Base-by-base conservation (phyloP, 1,140 invertebrate species). In the Riptortus pedestris region DNA sequence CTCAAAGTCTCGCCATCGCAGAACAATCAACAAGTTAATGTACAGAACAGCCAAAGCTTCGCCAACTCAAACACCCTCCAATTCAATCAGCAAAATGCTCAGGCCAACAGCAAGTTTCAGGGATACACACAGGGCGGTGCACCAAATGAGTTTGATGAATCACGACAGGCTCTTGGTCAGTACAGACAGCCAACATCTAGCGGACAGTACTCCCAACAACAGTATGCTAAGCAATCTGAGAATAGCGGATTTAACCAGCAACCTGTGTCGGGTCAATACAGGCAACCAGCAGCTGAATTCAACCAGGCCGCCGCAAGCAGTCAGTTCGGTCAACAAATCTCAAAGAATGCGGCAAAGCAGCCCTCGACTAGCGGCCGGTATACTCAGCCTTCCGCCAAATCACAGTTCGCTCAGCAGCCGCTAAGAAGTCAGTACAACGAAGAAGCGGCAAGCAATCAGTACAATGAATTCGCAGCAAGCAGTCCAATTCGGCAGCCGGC, bases 81-180 rank as follows among this genome's bases (percentile, higher is more conserved):
- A n/a, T 57, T 57, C 52, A 57, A 57, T 26, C 52, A 29, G 14
- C 7, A 57, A 26, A 26, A 57, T 18, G 38, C 22, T 29, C 31
- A 47, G 22, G 22, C 22, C 38, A 61, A 45, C 22, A n/a, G 20
- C 38, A 48, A 48, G 22, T 11, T 61, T 2, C 31, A 52, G 11
- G 9, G 20, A 48, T 7, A 9, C 5, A 28, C 16, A n/a, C 60
- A 12, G 16, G 52, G 27, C 2, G n/a, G 27, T 18, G n/a, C 14
- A 18, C 52, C 22, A 29, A 57, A 26, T 5, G n/a, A n/a, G n/a
- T n/a, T n/a, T n/a, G n/a, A n/a, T n/a, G n/a, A n/a, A n/a, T n/a
- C n/a, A n/a, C n/a, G n/a, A n/a, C 52, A 29, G 27, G 9, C 5
- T 1, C 52, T 22, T 14, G 52, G 28, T 9, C 51, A 22, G 22